Percentiles rank a stretch among this genome's conserved stretches.
phyloP scores from a whole-genome alignment of 2,797 vertebrate genomes.

The Erpetoichthys calabaricus region DNA sequence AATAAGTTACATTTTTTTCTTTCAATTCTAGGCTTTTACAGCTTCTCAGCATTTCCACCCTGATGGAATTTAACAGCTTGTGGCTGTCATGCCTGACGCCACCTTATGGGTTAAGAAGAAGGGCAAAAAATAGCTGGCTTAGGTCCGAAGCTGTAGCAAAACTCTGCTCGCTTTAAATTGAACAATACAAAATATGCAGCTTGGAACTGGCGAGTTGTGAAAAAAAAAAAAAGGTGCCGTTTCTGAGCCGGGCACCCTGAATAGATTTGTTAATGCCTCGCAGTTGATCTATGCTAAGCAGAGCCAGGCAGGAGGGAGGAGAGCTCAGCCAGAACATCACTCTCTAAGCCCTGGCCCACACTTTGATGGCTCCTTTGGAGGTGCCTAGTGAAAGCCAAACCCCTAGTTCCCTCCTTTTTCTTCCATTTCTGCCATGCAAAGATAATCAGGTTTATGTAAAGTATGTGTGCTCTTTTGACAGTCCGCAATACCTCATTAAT shows the following conservation, averaged over 20 bases:
- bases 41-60: slow-evolving; percentile 41
- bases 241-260: slow-evolving; percentile 58
- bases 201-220: slow-evolving; percentile 62
- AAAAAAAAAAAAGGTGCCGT: slow-evolving; percentile 67
- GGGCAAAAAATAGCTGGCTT: slow-evolving; percentile 38
- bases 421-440: slow-evolving; percentile 94
- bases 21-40: background rate
- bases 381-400: slow-evolving; percentile 67
- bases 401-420: slow-evolving; percentile 50
- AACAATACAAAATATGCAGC: slow-evolving; percentile 63
- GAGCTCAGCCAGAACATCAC: slow-evolving; percentile 61
- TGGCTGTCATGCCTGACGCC: slow-evolving; percentile 50
- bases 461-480: slow-evolving; percentile 99
- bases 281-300: slow-evolving; percentile 79
- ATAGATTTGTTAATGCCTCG: slow-evolving; percentile 89
- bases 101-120: slow-evolving; percentile 46
- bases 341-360: slow-evolving; percentile 54
- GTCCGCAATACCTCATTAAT: slow-evolving; percentile 98
- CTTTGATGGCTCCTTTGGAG: slow-evolving; percentile 74
- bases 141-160: slow-evolving; percentile 47
- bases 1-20: too few relatives aligned
- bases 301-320: slow-evolving; percentile 47
- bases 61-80: slow-evolving; percentile 39
- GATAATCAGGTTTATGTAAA: slow-evolving; percentile 99
- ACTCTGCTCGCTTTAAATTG: slow-evolving; percentile 49